These are phyloP conservation scores for Diabrotica balteata DNA, from an alignment of 2,888 invertebrate species.

Conservation along the genomic window DNA sequence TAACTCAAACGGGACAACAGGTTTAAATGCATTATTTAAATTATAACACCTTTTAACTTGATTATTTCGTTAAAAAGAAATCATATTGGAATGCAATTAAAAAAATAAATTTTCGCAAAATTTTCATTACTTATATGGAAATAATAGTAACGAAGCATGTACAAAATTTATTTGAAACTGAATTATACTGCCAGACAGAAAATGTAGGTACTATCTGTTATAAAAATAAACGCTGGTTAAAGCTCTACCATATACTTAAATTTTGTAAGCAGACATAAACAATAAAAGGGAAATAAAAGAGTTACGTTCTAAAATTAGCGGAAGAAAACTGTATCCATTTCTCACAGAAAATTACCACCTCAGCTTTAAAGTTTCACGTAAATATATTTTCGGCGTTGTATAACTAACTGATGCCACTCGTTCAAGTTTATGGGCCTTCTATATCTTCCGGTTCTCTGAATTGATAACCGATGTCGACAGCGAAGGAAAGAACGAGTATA, in stretches of 20 bases:
- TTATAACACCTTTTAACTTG: too few relatives aligned
- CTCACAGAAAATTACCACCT: slow-evolving; percentile 51
- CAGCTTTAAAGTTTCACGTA: slow-evolving; percentile 50
- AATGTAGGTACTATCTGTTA: too few relatives aligned
- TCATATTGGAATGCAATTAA: too few relatives aligned
- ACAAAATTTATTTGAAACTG: too few relatives aligned
- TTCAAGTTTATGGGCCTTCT: slow-evolving; percentile 46
- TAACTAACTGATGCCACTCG: slow-evolving; percentile 50
- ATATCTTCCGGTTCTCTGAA: slow-evolving; percentile 50
- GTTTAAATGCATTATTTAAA: too few relatives aligned
- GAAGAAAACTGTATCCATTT: slow-evolving; percentile 45
- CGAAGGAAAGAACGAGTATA: slow-evolving; percentile 6
- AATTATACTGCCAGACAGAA: background rate
- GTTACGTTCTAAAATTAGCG: background rate
- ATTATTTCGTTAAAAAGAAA: too few relatives aligned
- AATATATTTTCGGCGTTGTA: slow-evolving; percentile 34
- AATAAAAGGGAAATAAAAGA: background rate
- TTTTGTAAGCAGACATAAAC: background rate
- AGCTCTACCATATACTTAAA: too few relatives aligned
- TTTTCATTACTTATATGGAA: background rate
- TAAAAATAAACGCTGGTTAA: too few relatives aligned
- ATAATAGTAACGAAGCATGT: background rate
- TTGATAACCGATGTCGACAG: slow-evolving; percentile 51
- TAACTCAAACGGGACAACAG: too few relatives aligned
- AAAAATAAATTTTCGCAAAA: too few relatives aligned